These are phyloP conservation scores for Conomelus anceps DNA, from an alignment of 2,888 invertebrate species.

Conservation along the genomic window DNA sequence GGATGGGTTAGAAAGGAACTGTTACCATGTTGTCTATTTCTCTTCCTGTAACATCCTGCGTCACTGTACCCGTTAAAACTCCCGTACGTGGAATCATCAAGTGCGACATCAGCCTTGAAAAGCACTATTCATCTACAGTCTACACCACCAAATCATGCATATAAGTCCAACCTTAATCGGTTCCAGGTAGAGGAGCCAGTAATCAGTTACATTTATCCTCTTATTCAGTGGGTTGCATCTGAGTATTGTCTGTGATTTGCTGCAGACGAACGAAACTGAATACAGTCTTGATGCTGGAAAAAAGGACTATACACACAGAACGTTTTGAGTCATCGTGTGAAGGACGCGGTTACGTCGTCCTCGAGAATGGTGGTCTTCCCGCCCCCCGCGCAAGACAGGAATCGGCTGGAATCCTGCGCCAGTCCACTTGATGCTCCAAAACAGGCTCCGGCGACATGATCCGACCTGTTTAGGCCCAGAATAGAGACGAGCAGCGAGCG, in stretches of 20 bases:
- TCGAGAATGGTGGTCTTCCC: too few relatives aligned
- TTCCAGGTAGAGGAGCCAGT: background rate
- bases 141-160: background rate
- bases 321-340: background rate
- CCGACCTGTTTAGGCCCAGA: background rate
- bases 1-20: background rate
- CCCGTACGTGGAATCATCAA: background rate
- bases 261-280: background rate
- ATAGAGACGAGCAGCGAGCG: background rate
- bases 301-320: background rate
- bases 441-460: background rate
- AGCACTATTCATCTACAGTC: background rate
- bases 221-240: background rate
- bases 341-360: background rate
- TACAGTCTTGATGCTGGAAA: background rate
- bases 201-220: background rate
- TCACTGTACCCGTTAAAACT: background rate
- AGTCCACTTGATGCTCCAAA: background rate
- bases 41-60: background rate
- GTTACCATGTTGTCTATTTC: background rate
- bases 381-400: background rate
- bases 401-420: background rate
- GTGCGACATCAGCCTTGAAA: background rate
- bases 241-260: background rate
- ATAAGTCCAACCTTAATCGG: background rate